Evolutionary conservation across 92 coral and sea anemone genomes (phyloP).

Genomic region (Hydrozoanthus gracilis): DNA sequence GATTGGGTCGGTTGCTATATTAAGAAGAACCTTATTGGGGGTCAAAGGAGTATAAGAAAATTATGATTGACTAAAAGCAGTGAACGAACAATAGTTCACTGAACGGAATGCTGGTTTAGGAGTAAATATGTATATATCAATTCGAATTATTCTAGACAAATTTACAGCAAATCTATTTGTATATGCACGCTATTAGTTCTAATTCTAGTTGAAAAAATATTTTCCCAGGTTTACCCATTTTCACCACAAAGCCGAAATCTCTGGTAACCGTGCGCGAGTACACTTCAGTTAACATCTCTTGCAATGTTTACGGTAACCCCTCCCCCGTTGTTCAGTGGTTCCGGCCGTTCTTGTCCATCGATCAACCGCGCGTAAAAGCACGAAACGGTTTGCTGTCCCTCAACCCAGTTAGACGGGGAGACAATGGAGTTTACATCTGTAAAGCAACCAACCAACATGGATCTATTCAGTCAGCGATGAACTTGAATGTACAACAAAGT

Average conservation of each 20-base stretch:
- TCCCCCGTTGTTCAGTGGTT: not conserved
- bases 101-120: too few relatives aligned
- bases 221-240: constrained; percentile 6
- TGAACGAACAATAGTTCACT: too few relatives aligned
- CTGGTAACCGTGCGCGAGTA: not conserved
- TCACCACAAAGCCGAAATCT: not conserved
- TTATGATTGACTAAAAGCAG: too few relatives aligned
- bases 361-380: not conserved
- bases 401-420: not conserved
- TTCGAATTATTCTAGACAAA: too few relatives aligned
- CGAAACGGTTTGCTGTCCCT: constrained; percentile 17
- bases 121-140: too few relatives aligned
- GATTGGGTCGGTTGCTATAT: too few relatives aligned
- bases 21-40: too few relatives aligned
- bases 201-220: not conserved
- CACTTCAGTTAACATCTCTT: not conserved
- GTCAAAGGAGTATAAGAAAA: too few relatives aligned
- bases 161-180: too few relatives aligned
- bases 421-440: not conserved
- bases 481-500: not conserved
- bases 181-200: too few relatives aligned
- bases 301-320: not conserved
- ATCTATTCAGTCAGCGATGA: not conserved
- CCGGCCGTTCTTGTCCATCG: not conserved
- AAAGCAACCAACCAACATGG: constrained; percentile 6